These are phyloP conservation scores for Melieria picta DNA, from an alignment of 2,888 invertebrate genomes.

Conservation along the genomic window DNA sequence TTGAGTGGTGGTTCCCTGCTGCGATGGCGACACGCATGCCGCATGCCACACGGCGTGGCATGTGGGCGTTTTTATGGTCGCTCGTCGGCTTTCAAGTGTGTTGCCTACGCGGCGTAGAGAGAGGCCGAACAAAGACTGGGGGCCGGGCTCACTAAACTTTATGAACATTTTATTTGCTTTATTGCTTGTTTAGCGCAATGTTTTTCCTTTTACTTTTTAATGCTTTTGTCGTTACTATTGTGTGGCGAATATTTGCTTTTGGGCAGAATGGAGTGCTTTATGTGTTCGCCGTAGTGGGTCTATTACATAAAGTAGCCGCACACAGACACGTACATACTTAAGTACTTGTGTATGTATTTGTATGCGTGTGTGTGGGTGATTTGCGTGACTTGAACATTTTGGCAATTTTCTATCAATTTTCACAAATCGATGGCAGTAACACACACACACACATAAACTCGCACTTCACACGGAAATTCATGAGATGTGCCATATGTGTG, in stretches of 20 bases:
- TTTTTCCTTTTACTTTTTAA: neutral
- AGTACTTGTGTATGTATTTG: no score
- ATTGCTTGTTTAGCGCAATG: slow-evolving; percentile 6
- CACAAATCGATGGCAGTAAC: no score
- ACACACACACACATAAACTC: no score
- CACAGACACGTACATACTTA: no score
- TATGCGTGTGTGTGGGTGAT: no score
- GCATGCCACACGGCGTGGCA: neutral
- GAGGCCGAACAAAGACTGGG: neutral
- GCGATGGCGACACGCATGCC: neutral
- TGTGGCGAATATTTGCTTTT: neutral
- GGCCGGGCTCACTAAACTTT: neutral
- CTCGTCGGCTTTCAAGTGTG: no score
- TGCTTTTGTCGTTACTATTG: neutral
- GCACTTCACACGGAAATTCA: no score
- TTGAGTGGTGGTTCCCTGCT: neutral
- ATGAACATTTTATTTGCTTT: slow-evolving; percentile 9
- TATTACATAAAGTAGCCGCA: no score
- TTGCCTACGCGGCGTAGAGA: neutral
- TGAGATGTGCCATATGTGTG: no score
- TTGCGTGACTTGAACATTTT: no score
- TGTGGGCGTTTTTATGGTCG: neutral
- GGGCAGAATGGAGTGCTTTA: neutral
- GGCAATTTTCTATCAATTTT: no score
- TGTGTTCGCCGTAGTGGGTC: neutral